phyloP scores from a whole-genome alignment of 2,888 invertebrate species.

The Parelbella ahira region DNA sequence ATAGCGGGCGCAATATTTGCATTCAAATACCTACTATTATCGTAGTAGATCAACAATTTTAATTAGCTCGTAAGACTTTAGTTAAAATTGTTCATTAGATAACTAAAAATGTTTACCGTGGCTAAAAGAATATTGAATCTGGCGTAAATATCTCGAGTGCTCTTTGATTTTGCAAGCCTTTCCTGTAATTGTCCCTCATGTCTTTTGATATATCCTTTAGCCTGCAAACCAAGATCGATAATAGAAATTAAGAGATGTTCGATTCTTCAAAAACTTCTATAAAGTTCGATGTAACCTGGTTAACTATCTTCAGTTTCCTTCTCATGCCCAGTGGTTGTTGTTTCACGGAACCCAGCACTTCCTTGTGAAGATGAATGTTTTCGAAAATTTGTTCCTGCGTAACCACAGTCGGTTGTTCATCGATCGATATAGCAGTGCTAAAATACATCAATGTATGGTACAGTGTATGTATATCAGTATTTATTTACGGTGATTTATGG shows the following conservation, averaged over 20 bases:
- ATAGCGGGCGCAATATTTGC: too few relatives aligned
- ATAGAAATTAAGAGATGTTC: too few relatives aligned
- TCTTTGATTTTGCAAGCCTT: slow-evolving; percentile 92
- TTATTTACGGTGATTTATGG: too few relatives aligned
- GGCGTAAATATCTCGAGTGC: slow-evolving; percentile 91
- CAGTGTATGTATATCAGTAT: too few relatives aligned
- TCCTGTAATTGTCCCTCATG: slow-evolving; percentile 96
- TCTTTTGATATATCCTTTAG: slow-evolving; percentile 91
- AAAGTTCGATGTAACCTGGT: too few relatives aligned
- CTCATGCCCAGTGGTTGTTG: slow-evolving; percentile 92
- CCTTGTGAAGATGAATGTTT: slow-evolving; percentile 94
- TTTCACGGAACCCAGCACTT: slow-evolving; percentile 92
- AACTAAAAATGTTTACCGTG: slow-evolving; percentile 78
- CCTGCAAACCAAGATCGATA: too few relatives aligned
- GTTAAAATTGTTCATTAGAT: background rate
- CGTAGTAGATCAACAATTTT: too few relatives aligned
- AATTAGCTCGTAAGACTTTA: too few relatives aligned
- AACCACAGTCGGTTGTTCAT: slow-evolving; percentile 83
- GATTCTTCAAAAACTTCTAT: too few relatives aligned
- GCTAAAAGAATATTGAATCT: slow-evolving; percentile 89
- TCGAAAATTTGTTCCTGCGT: slow-evolving; percentile 94
- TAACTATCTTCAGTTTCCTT: slow-evolving; percentile 89
- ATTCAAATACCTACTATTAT: too few relatives aligned
- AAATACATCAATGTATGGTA: too few relatives aligned
- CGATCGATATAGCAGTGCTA: slow-evolving; percentile 89